These are phyloP conservation scores for Schlechtendalia chinensis DNA, from an alignment of 1,140 invertebrate genomes.

Conservation along the genomic window DNA sequence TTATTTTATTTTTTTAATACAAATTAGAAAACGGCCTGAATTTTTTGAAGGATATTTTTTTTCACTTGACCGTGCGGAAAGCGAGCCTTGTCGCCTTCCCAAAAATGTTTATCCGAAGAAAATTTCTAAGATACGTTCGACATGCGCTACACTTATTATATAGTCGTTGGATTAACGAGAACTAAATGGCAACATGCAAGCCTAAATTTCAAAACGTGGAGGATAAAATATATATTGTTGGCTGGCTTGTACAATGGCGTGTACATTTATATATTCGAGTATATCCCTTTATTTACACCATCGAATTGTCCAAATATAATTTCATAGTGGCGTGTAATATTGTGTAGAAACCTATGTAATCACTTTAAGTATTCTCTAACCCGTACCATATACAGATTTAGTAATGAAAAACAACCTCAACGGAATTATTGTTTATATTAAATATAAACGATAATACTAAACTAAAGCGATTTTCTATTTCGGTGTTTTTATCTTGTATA, in stretches of 20 bases:
- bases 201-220: not conserved
- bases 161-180: not conserved
- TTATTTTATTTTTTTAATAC: not conserved
- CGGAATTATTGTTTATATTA: slow-evolving; percentile 1
- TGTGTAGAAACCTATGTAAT: slow-evolving; percentile 16
- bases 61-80: not conserved
- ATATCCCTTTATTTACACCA: not conserved
- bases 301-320: not conserved
- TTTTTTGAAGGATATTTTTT: not conserved
- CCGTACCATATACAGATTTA: not conserved
- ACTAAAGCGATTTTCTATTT: not conserved
- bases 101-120: not conserved
- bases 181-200: not conserved
- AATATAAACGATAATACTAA: not conserved
- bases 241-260: not conserved
- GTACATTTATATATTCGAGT: not conserved
- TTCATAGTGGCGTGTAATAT: slow-evolving; percentile 1
- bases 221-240: slow-evolving; percentile 14
- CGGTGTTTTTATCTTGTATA: not conserved
- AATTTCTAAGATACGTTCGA: not conserved
- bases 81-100: too few relatives aligned
- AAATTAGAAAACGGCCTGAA: not conserved
- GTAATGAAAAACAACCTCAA: slow-evolving; percentile 2
- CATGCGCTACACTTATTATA: not conserved
- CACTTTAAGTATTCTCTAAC: slow-evolving; percentile 12